These are phyloP conservation scores for Drosophila niveifrons DNA, from an alignment of 2,888 invertebrate genomes.

Conservation along the genomic window DNA sequence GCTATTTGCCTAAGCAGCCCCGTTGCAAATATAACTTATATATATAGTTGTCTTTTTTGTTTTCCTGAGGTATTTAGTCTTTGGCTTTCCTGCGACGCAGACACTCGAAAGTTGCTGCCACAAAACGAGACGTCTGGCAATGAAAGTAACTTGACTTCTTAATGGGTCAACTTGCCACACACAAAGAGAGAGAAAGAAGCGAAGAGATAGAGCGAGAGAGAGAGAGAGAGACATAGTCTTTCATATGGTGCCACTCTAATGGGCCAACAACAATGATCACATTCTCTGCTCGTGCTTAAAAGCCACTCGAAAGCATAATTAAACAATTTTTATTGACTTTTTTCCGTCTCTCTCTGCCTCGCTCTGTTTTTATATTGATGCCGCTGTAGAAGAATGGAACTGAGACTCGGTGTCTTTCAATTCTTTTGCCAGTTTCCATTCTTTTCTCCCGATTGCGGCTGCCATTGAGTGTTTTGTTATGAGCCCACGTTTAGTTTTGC, in stretches of 20 bases:
- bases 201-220: neutral
- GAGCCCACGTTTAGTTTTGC: constrained; percentile 60
- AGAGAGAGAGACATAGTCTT: constrained; percentile 13
- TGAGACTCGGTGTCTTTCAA: constrained; percentile 42
- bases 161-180: constrained; percentile 64
- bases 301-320: constrained; percentile 77
- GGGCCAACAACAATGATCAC: constrained; percentile 67
- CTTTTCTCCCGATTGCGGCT: constrained; percentile 37
- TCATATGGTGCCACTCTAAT: constrained; percentile 58
- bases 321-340: constrained; percentile 80
- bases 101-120: constrained; percentile 47
- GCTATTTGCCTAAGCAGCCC: constrained; percentile 55
- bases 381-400: constrained; percentile 57
- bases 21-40: constrained; percentile 47
- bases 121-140: constrained; percentile 40
- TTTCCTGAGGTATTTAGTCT: constrained; percentile 24
- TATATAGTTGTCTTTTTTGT: constrained; percentile 27
- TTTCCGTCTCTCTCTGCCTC: neutral
- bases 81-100: constrained; percentile 34
- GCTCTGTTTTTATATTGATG: constrained; percentile 60
- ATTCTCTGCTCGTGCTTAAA: constrained; percentile 73
- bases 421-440: constrained; percentile 49
- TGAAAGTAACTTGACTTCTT: constrained; percentile 63
- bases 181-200: constrained; percentile 6
- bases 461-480: constrained; percentile 36